Conservation (phyloP, 2,797 vertebrate species). For the Babyrousa celebensis region DNA sequence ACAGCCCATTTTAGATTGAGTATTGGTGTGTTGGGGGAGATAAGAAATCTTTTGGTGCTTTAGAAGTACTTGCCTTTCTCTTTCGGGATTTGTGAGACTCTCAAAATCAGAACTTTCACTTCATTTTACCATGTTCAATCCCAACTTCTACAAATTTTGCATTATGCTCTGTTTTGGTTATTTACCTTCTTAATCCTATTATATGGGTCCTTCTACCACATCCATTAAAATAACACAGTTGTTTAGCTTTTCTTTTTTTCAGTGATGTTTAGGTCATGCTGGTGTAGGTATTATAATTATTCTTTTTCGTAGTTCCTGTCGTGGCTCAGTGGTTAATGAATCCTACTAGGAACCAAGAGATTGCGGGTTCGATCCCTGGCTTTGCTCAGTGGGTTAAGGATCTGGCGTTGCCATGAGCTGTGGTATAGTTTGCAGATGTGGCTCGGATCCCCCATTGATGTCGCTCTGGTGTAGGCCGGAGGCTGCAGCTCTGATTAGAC, state of each 20-base stretch:
- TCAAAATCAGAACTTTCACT: neutral
- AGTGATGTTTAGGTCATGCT: neutral
- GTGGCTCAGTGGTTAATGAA: too few relatives aligned
- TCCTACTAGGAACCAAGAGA: too few relatives aligned
- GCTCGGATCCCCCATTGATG: too few relatives aligned
- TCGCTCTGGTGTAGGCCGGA: too few relatives aligned
- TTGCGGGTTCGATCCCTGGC: too few relatives aligned
- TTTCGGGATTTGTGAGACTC: neutral
- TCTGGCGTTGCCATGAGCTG: too few relatives aligned
- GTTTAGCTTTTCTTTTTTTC: neutral
- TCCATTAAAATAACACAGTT: neutral
- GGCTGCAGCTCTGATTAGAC: too few relatives aligned
- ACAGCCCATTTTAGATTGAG: neutral
- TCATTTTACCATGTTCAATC: neutral
- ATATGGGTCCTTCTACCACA: neutral
- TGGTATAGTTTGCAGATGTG: too few relatives aligned
- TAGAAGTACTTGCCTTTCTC: constrained; percentile 19
- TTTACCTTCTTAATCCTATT: neutral
- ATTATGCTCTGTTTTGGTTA: neutral
- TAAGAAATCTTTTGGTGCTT: neutral
- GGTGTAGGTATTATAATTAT: neutral
- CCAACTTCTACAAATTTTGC: neutral
- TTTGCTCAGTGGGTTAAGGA: too few relatives aligned
- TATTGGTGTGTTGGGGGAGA: neutral
- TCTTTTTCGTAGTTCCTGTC: neutral